phyloP scores from a whole-genome alignment of 2,797 vertebrate species.

The Smutsia gigantea region DNA sequence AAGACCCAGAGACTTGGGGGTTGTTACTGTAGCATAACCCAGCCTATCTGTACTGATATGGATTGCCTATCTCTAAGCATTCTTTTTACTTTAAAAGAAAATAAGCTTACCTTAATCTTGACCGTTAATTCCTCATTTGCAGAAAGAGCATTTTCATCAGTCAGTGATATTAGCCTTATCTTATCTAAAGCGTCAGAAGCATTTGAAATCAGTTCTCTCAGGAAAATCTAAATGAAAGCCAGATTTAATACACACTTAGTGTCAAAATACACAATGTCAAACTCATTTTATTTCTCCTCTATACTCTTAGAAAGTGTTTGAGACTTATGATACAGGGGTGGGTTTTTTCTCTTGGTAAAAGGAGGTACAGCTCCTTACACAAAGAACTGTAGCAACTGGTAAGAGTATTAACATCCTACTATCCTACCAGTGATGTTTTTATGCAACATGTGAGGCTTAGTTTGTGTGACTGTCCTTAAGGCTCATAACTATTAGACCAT shows the following conservation, averaged over 20 bases:
- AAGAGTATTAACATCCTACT: background rate
- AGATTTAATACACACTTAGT: slow-evolving; percentile 52
- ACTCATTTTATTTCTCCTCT: slow-evolving; percentile 16
- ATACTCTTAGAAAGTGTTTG: background rate
- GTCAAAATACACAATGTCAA: background rate
- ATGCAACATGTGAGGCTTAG: background rate
- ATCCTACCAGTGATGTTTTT: background rate
- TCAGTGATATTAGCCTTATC: slow-evolving; percentile 96
- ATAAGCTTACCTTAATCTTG: slow-evolving; percentile 94
- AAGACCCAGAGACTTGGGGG: background rate
- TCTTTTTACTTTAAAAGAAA: slow-evolving; percentile 1
- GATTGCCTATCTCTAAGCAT: background rate
- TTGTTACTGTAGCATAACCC: background rate
- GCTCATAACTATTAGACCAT: background rate
- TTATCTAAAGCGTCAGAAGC: slow-evolving; percentile 99
- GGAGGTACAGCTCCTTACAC: background rate
- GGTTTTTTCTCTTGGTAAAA: background rate
- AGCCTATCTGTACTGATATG: background rate
- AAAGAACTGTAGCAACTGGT: background rate
- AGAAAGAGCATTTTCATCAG: slow-evolving; percentile 93
- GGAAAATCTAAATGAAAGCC: slow-evolving; percentile 93
- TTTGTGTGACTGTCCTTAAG: background rate
- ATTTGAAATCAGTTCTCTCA: slow-evolving; percentile 98
- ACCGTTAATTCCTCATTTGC: slow-evolving; percentile 96
- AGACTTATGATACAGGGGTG: background rate